Base-by-base conservation (phyloP, 2,113 vertebrate genomes). In the Coryphaenoides rupestris region DNA sequence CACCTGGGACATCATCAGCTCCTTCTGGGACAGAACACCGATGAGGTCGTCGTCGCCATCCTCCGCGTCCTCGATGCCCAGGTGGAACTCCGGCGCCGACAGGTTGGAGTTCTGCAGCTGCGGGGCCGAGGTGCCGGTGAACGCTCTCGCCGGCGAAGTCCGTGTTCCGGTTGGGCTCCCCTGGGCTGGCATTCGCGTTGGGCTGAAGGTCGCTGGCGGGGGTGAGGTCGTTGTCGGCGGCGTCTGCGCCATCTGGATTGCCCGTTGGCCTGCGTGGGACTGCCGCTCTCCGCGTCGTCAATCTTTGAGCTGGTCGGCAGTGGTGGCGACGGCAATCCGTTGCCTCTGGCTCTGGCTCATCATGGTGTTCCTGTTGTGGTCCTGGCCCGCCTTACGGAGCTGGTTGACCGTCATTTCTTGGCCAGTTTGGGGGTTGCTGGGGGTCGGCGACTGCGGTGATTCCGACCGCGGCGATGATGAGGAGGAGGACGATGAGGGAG, bases 391-490 rank as follows among this genome's bases (percentile, higher is more conserved):
- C 85, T 98, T 97, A 33, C 96, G 93, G n/a, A 98, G 92, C 89
- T 95, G 95, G 84, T 99, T 99, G 66, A 92, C n/a, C 93, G 3
- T 96, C 96, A 1, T 99, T n/a, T 99, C 81, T 98, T 98, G 62
- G 95, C 92, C 68, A 98, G 87, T 81, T 98, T 98, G 59, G 92
- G n/a, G 93, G 68, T 99, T 99, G 77, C 90, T 91, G 40, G 93
- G 75, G 15, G 79, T 81, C 0, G 55, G 46, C 4, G 68, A 71
- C 63, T 66, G 82, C 4, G 83, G 84, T 2, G 80, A 75, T 7
- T 73, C 52, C 3, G 23, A 19, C 56, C 3, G 12, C 6, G 52
- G 52, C 4, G 60, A 73, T 2, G 23, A 9, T 86, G 88, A 12
- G 24, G 17, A 21, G 16, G 54, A 21, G 6, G 55, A 70, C 83